A percentile compares a stretch with the other conserved stretches of the same genome.
Evolutionary conservation across 1,140 invertebrate species (phyloP).

Genomic region (Lysiphlebus fabarum): DNA sequence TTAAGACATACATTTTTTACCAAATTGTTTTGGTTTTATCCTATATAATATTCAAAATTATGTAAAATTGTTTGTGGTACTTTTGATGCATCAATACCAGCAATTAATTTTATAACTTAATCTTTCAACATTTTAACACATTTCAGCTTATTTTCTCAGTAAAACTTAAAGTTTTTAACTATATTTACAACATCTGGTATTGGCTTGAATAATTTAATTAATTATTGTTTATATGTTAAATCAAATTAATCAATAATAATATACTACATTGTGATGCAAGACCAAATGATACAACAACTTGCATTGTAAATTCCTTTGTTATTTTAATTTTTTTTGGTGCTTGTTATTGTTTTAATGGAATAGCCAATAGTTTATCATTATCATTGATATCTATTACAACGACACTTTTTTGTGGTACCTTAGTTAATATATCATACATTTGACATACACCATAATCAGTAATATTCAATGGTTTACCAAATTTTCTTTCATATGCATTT

Average conservation of each 20-base stretch:
- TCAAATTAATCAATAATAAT: slow-evolving; percentile 90
- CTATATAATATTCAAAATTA: slow-evolving; percentile 62
- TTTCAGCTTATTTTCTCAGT: slow-evolving; percentile 57
- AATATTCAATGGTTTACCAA: slow-evolving; percentile 70
- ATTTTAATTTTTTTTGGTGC: slow-evolving; percentile 69
- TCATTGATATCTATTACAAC: slow-evolving; percentile 58
- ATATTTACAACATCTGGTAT: slow-evolving; percentile 81
- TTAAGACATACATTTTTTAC: slow-evolving; percentile 54
- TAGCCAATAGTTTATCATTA: slow-evolving; percentile 61
- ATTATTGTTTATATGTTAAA: too few relatives aligned
- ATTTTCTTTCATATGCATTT: slow-evolving; percentile 67
- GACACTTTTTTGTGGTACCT: slow-evolving; percentile 71
- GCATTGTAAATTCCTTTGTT: slow-evolving; percentile 70
- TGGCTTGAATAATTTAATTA: slow-evolving; percentile 89
- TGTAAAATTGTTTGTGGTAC: slow-evolving; percentile 55
- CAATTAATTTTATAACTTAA: slow-evolving; percentile 48
- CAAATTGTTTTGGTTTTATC: slow-evolving; percentile 58
- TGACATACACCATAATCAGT: slow-evolving; percentile 81
- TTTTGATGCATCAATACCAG: slow-evolving; percentile 50
- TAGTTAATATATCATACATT: slow-evolving; percentile 68
- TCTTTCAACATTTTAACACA: slow-evolving; percentile 60
- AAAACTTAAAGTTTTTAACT: slow-evolving; percentile 59
- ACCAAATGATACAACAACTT: slow-evolving; percentile 80
- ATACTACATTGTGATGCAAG: slow-evolving; percentile 83
- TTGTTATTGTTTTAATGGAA: slow-evolving; percentile 78